A percentile compares a stretch with the other conserved stretches of the same genome.
Evolutionary conservation across 2,113 vertebrate genomes (phyloP).

Genomic region (Erpornis zantholeuca): DNA sequence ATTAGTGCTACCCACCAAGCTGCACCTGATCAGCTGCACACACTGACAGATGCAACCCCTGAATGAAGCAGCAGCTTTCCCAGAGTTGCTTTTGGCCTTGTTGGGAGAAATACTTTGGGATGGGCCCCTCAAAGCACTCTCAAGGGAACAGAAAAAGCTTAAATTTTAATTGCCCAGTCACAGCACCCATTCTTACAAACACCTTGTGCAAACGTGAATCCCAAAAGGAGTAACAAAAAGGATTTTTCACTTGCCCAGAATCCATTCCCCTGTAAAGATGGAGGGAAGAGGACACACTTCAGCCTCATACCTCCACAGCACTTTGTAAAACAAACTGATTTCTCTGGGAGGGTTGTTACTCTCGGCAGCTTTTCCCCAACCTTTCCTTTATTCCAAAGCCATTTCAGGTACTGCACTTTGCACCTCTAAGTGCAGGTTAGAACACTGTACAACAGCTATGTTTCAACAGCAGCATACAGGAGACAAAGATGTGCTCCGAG

Average conservation of each 20-base stretch:
- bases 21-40: accelerated
- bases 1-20: background rate
- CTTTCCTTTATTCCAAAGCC: background rate
- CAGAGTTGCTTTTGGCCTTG: background rate
- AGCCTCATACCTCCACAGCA: background rate
- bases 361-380: background rate
- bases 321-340: conserved; percentile 7
- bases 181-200: background rate
- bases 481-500: conserved; percentile 42
- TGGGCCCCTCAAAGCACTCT: background rate
- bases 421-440: conserved; percentile 5
- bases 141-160: background rate
- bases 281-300: background rate
- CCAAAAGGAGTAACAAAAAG: background rate
- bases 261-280: background rate
- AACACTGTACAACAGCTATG: conserved; percentile 30
- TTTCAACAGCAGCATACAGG: conserved; percentile 5
- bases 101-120: background rate
- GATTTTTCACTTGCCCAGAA: background rate
- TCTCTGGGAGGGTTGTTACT: background rate
- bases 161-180: background rate
- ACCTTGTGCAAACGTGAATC: background rate
- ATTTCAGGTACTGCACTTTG: background rate
- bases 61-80: background rate
- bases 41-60: background rate